phyloP scores from a whole-genome alignment of 2,888 invertebrate species.

The Apotomis betuletana region DNA sequence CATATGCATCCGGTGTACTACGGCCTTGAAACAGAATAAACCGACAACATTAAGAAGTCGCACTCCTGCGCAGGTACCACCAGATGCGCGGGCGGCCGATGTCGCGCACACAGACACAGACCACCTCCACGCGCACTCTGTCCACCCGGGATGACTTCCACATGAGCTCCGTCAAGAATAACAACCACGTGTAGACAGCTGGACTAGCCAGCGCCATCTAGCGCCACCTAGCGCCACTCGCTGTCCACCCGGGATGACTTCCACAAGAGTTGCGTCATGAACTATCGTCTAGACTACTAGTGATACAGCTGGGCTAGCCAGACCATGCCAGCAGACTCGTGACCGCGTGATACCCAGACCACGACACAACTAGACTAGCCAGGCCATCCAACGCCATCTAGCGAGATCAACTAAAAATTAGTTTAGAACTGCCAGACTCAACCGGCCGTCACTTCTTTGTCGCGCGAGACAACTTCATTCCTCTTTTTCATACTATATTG shows the following conservation, averaged over 20 bases:
- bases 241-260: constrained; percentile 41
- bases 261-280: constrained; percentile 36
- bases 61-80: constrained; percentile 40
- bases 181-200: constrained; percentile 8
- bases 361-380: too few relatives aligned
- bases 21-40: not conserved
- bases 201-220: not conserved
- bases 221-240: not conserved
- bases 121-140: constrained; percentile 36
- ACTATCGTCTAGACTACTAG: not conserved
- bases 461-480: too few relatives aligned
- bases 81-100: constrained; percentile 43
- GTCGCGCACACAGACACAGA: constrained; percentile 39
- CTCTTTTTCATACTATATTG: too few relatives aligned
- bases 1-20: too few relatives aligned
- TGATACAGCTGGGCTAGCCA: not conserved
- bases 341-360: too few relatives aligned
- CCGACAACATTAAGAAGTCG: not conserved
- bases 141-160: constrained; percentile 41
- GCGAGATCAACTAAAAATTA: too few relatives aligned
- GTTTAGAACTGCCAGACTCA: too few relatives aligned
- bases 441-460: too few relatives aligned
- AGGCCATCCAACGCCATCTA: too few relatives aligned
- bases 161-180: constrained; percentile 37
- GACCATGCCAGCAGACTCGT: not conserved